Evolutionary conservation across 1,140 invertebrate genomes (phyloP).

Genomic region (Apis cerana): DNA sequence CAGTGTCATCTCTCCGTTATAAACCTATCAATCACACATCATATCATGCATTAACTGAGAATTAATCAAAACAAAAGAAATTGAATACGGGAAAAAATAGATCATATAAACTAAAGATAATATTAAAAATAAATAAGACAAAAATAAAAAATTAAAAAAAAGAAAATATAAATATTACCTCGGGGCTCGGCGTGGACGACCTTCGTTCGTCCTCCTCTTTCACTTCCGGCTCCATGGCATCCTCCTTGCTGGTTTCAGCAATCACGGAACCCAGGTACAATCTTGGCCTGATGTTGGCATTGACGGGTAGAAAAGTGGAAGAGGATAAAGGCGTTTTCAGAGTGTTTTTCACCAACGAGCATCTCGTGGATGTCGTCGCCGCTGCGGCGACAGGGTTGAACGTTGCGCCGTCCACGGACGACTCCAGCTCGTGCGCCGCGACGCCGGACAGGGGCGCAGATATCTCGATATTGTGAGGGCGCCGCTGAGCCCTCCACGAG

Average conservation of each 20-base stretch:
- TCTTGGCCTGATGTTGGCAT: slow-evolving; percentile 52
- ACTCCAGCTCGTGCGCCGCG: slow-evolving; percentile 62
- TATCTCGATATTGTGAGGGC: slow-evolving; percentile 32
- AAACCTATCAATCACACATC: neutral
- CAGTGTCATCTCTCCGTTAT: neutral
- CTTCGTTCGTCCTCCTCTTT: slow-evolving; percentile 74
- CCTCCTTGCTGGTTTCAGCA: slow-evolving; percentile 63
- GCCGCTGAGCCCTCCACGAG: slow-evolving; percentile 41
- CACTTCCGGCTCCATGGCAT: slow-evolving; percentile 74
- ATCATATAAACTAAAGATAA: neutral
- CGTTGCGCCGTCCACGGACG: slow-evolving; percentile 56
- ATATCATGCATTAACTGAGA: neutral
- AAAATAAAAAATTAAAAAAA: neutral
- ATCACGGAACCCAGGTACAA: slow-evolving; percentile 48
- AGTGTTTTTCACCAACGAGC: slow-evolving; percentile 44
- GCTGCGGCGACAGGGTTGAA: slow-evolving; percentile 45
- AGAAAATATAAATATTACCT: slow-evolving; percentile 59
- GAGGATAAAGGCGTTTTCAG: slow-evolving; percentile 10
- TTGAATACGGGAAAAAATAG: too few species aligned
- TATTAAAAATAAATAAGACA: neutral
- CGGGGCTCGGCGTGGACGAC: slow-evolving; percentile 72
- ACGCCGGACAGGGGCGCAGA: slow-evolving; percentile 57
- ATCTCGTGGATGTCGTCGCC: slow-evolving; percentile 50
- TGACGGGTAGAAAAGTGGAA: slow-evolving; percentile 18
- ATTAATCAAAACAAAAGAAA: neutral